Evolutionary conservation across 1,140 invertebrate species (phyloP).

Genomic region (Saccostrea glomerata): DNA sequence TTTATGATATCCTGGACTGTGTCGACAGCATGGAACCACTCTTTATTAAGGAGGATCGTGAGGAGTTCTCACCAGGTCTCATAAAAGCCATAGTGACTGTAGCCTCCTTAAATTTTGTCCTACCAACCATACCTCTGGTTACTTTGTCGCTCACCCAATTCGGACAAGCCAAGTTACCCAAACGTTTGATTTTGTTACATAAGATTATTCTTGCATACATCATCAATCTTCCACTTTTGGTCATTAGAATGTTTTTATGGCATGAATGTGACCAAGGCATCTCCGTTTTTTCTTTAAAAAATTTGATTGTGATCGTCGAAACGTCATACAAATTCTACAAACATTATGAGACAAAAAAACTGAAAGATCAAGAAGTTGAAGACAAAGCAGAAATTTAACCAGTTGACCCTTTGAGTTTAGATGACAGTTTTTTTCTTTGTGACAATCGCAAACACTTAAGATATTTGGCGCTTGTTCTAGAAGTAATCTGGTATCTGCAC

Average conservation of each 20-base stretch:
- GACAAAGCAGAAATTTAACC: too few relatives aligned
- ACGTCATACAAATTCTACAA: constrained; percentile 66
- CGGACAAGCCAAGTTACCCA: constrained; percentile 65
- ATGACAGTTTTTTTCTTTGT: too few relatives aligned
- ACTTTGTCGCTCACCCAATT: constrained; percentile 79
- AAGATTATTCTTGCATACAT: constrained; percentile 79
- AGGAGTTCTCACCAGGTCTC: constrained; percentile 75
- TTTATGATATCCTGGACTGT: constrained; percentile 82
- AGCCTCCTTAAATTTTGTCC: constrained; percentile 81
- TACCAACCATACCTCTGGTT: constrained; percentile 82
- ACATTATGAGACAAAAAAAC: constrained; percentile 46
- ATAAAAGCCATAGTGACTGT: constrained; percentile 80
- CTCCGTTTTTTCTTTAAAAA: constrained; percentile 83
- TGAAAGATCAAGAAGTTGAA: not conserved
- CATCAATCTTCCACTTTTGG: constrained; percentile 82
- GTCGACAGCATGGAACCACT: constrained; percentile 80
- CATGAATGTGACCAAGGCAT: constrained; percentile 78
- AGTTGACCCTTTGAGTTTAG: too few relatives aligned
- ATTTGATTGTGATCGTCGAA: constrained; percentile 80
- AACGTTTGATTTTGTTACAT: constrained; percentile 76
- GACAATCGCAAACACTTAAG: too few relatives aligned
- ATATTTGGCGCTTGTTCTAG: too few relatives aligned
- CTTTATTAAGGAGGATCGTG: constrained; percentile 70
- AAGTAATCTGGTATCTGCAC: too few relatives aligned
- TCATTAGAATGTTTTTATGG: constrained; percentile 82